Evolutionary conservation across 2,113 vertebrate species (phyloP).

Genomic region (Scomber colias): DNA sequence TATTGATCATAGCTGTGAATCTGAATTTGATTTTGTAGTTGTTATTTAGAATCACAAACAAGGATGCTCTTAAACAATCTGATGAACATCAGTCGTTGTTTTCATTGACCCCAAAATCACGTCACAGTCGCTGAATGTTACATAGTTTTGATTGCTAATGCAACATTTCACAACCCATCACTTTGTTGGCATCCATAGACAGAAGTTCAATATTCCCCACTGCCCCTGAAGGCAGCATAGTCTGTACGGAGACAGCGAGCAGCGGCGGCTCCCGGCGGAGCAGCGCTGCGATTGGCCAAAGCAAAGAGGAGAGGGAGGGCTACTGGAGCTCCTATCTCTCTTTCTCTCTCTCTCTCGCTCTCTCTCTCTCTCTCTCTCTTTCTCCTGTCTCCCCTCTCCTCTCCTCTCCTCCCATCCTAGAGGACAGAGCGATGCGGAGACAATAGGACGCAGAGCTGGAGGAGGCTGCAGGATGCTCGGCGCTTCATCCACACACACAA

Average conservation of each 20-base stretch:
- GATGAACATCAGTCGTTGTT: too few relatives aligned
- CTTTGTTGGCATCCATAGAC: too few relatives aligned
- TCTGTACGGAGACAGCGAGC: conserved; percentile 83
- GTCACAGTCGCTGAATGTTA: not conserved
- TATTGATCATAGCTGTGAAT: too few relatives aligned
- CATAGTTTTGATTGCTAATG: too few relatives aligned
- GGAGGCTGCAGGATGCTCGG: conserved; percentile 67
- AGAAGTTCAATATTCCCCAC: conserved; percentile 21
- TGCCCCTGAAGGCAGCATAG: conserved; percentile 60
- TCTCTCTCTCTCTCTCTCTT: not conserved
- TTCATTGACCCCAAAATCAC: too few relatives aligned
- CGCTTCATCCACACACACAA: conserved; percentile 42
- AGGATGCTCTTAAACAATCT: too few relatives aligned
- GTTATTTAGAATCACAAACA: too few relatives aligned
- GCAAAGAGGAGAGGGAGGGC: conserved; percentile 28
- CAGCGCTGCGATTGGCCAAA: conserved; percentile 74
- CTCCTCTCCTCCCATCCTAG: conserved; percentile 63
- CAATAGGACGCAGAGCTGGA: conserved; percentile 78
- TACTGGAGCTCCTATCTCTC: not conserved
- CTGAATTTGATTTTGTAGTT: too few relatives aligned
- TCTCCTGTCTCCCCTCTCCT: conserved; percentile 17
- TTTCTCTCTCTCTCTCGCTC: not conserved
- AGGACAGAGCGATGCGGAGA: conserved; percentile 79
- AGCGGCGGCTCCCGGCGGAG: conserved; percentile 58
- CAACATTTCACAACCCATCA: too few relatives aligned